A percentile compares a stretch with the other conserved stretches of the same genome.
Conservation (phyloP, 2,888 invertebrate genomes). For the Caenorhabditis becei region DNA sequence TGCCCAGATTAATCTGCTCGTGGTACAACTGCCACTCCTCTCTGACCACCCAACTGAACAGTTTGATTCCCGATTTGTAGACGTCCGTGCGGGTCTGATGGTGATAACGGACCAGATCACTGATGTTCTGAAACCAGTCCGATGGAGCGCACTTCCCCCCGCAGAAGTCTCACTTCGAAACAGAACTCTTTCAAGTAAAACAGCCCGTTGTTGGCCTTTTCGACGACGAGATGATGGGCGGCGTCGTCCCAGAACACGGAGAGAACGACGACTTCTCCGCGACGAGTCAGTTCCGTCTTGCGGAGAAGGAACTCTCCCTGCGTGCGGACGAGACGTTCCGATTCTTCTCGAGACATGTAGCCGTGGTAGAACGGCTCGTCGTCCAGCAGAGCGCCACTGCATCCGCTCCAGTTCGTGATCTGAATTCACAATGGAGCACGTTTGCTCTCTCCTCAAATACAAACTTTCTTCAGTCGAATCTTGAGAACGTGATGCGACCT, state of each 20-base stretch:
- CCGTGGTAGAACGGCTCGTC: slow-evolving; percentile 74
- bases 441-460: not conserved
- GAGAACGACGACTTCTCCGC: slow-evolving; percentile 60
- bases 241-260: slow-evolving; percentile 57
- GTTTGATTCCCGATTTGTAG: slow-evolving; percentile 55
- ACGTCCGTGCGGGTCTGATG: slow-evolving; percentile 59
- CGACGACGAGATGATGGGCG: slow-evolving; percentile 64
- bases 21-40: slow-evolving; percentile 74
- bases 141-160: not conserved
- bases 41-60: slow-evolving; percentile 59
- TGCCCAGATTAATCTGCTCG: slow-evolving; percentile 70
- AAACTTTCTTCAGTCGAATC: slow-evolving; percentile 51
- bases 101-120: slow-evolving; percentile 70
- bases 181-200: slow-evolving; percentile 69
- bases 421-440: slow-evolving; percentile 7
- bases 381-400: slow-evolving; percentile 60
- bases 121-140: slow-evolving; percentile 62
- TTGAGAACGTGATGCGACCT: slow-evolving; percentile 41
- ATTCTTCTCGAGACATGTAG: slow-evolving; percentile 69
- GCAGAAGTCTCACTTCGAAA: slow-evolving; percentile 61
- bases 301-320: slow-evolving; percentile 69
- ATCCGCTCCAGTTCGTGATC: slow-evolving; percentile 59
- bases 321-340: slow-evolving; percentile 55
- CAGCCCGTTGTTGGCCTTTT: slow-evolving; percentile 55
- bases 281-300: slow-evolving; percentile 57